A percentile compares a stretch with the other conserved stretches of the same genome.
Evolutionary conservation across 2,888 invertebrate species (phyloP).

Genomic region (Orgyia antiqua): DNA sequence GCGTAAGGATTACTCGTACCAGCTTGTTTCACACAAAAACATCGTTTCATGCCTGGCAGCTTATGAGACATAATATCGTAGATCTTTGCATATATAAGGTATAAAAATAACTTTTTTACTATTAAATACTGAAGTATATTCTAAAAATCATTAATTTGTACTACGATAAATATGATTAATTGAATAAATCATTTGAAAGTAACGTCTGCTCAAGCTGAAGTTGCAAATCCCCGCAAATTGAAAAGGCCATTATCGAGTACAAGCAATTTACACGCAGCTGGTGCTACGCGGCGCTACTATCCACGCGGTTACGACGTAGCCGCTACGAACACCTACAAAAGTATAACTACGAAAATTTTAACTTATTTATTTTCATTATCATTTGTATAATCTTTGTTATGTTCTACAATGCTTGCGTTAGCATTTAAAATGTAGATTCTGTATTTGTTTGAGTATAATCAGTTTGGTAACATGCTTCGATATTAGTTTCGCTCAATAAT

Average conservation of each 20-base stretch:
- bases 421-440: too few relatives aligned
- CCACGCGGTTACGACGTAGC: slow-evolving; percentile 29
- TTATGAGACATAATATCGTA: slow-evolving; percentile 8
- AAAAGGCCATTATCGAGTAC: slow-evolving; percentile 72
- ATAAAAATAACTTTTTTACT: too few relatives aligned
- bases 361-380: neutral
- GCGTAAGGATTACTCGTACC: slow-evolving; percentile 64
- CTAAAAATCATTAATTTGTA: neutral
- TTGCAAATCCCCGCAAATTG: slow-evolving; percentile 72
- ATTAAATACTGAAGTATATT: neutral
- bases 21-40: slow-evolving; percentile 48
- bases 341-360: neutral
- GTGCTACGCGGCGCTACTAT: slow-evolving; percentile 46
- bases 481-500: too few relatives aligned
- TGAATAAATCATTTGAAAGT: slow-evolving; percentile 27
- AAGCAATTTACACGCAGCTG: slow-evolving; percentile 73
- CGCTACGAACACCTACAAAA: slow-evolving; percentile 12
- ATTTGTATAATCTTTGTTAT: too few relatives aligned
- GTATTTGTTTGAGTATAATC: too few relatives aligned
- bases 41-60: slow-evolving; percentile 14
- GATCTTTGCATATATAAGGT: neutral
- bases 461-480: too few relatives aligned
- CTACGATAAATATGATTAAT: neutral
- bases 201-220: slow-evolving; percentile 42
- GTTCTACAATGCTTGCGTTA: too few relatives aligned